These are phyloP conservation scores for Plebejus melissa DNA, from an alignment of 2,888 invertebrate genomes.

Conservation along the genomic window DNA sequence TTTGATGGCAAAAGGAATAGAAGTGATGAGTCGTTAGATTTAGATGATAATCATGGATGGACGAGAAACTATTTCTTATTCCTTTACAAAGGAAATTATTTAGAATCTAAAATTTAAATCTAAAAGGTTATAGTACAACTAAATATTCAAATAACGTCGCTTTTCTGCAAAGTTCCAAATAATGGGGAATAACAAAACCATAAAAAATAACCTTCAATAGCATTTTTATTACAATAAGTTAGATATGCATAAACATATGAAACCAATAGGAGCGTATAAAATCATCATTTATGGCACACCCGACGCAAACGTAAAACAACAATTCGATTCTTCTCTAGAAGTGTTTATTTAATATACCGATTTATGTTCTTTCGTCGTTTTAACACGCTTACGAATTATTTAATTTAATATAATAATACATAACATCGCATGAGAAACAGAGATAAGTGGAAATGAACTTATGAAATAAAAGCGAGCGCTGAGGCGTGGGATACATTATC, in stretches of 20 bases:
- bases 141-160: background rate
- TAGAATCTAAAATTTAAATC: too few relatives aligned
- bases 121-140: background rate
- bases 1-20: background rate
- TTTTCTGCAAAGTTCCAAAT: background rate
- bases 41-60: background rate
- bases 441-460: conserved; percentile 26
- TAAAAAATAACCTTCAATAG: conserved; percentile 1
- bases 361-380: background rate
- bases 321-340: background rate
- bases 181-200: background rate
- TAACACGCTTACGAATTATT: conserved; percentile 19
- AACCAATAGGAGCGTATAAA: conserved; percentile 6
- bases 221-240: conserved; percentile 10
- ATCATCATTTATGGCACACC: conserved; percentile 11
- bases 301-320: conserved; percentile 1
- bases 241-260: background rate
- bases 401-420: conserved; percentile 25
- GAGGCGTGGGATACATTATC: conserved; percentile 48
- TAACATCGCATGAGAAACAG: conserved; percentile 29
- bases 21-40: background rate
- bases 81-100: background rate
- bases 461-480: conserved; percentile 31
- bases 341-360: conserved; percentile 6
- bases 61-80: background rate